Percentiles rank a stretch among this genome's conserved stretches.
phyloP scores from a whole-genome alignment of 1,140 invertebrate species.

The Ericerus pela region DNA sequence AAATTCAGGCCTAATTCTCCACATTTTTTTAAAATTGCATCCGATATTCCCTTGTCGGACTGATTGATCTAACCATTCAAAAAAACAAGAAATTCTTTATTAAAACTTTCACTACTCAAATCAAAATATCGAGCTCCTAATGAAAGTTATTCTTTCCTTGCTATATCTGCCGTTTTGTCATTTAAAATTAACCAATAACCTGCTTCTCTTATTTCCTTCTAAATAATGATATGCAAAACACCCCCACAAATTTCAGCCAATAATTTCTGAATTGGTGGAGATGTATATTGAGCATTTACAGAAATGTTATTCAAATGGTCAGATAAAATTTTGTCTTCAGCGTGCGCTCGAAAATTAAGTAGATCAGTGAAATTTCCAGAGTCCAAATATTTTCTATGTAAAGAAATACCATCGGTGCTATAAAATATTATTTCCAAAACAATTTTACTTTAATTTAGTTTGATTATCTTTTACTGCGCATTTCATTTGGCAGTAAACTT shows the following conservation, averaged over 20 bases:
- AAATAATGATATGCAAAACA: conserved; percentile 20
- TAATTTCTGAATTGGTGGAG: conserved; percentile 25
- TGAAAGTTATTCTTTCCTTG: conserved; percentile 26
- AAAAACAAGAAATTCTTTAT: conserved; percentile 26
- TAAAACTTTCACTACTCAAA: conserved; percentile 13
- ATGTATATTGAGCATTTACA: conserved; percentile 23
- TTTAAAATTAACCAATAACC: conserved; percentile 21
- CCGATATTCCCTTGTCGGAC: background rate
- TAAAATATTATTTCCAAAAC: too few relatives aligned
- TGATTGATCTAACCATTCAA: conserved; percentile 18
- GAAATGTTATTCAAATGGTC: conserved; percentile 17
- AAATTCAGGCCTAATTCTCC: conserved; percentile 6
- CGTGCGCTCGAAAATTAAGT: too few relatives aligned
- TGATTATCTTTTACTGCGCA: too few relatives aligned
- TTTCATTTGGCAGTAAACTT: conserved; percentile 18
- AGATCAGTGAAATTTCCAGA: too few relatives aligned
- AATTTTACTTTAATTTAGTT: too few relatives aligned
- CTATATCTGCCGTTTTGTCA: conserved; percentile 25
- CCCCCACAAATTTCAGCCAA: conserved; percentile 22
- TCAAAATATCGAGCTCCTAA: conserved; percentile 24
- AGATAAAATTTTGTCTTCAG: too few relatives aligned
- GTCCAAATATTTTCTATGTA: too few relatives aligned
- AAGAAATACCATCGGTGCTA: too few relatives aligned
- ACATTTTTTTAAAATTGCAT: conserved; percentile 2
- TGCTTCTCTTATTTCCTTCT: conserved; percentile 20